Conservation (phyloP, 2,888 invertebrate genomes). For the Acanthococcus lagerstroemiae region DNA sequence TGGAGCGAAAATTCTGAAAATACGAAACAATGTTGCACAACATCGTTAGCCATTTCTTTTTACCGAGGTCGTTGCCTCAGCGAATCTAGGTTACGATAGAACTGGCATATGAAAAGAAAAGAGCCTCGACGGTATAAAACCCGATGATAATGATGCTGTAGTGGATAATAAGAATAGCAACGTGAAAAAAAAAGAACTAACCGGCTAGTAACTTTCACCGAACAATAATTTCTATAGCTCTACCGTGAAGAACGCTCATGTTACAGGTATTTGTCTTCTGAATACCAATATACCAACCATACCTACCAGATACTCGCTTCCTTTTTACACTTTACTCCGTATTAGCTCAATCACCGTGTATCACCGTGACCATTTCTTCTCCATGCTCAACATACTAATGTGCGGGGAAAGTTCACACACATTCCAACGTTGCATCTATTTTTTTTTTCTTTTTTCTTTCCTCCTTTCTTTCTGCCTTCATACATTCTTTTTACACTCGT, state of each 20-base stretch:
- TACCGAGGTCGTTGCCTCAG: slow-evolving; percentile 26
- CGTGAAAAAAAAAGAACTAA: slow-evolving; percentile 1
- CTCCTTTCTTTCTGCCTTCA: not conserved
- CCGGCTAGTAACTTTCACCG: slow-evolving; percentile 31
- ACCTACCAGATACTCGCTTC: slow-evolving; percentile 23
- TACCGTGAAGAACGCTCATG: slow-evolving; percentile 27
- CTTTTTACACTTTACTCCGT: not conserved
- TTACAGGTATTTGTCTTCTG: slow-evolving; percentile 30
- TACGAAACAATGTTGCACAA: slow-evolving; percentile 23
- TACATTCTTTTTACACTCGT: not conserved
- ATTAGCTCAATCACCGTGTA: slow-evolving; percentile 21
- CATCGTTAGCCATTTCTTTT: slow-evolving; percentile 2
- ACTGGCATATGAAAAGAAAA: slow-evolving; percentile 22
- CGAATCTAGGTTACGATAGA: slow-evolving; percentile 28
- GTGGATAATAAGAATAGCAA: slow-evolving; percentile 25
- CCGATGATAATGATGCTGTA: slow-evolving; percentile 28
- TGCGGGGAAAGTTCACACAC: slow-evolving; percentile 19
- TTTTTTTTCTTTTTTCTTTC: not conserved
- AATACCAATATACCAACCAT: slow-evolving; percentile 18
- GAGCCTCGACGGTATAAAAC: slow-evolving; percentile 8
- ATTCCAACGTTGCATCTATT: slow-evolving; percentile 5
- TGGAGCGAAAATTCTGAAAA: not conserved
- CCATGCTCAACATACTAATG: slow-evolving; percentile 18
- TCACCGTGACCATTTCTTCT: slow-evolving; percentile 23
- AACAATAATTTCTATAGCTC: slow-evolving; percentile 29